These are phyloP conservation scores for Acromyrmex charruanus DNA, from an alignment of 1,140 invertebrate genomes.

Conservation along the genomic window DNA sequence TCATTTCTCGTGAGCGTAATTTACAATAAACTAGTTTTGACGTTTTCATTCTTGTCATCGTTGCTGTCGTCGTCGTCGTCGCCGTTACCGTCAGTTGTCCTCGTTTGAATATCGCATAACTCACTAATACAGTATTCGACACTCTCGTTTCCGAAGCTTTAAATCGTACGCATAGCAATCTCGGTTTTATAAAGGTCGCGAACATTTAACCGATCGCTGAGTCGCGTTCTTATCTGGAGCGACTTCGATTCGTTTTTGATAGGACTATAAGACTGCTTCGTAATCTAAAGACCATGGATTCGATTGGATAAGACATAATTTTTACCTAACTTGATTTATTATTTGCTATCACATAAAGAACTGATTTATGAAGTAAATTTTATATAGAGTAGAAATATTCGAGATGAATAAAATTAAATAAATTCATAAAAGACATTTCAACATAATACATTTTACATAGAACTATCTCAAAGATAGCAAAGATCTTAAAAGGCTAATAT, in stretches of 20 bases:
- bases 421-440: background rate
- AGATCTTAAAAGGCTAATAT: background rate
- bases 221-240: background rate
- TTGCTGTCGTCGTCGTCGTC: background rate
- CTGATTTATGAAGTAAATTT: conserved; percentile 13
- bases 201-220: conserved; percentile 3
- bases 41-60: background rate
- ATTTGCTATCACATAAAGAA: background rate
- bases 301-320: background rate
- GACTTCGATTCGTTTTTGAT: background rate
- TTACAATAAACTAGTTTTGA: conserved; percentile 39
- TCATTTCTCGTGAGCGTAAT: conserved; percentile 5
- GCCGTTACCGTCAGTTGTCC: background rate
- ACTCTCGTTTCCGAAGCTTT: conserved; percentile 24
- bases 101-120: conserved; percentile 16
- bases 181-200: background rate
- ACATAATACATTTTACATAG: background rate
- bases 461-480: background rate
- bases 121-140: conserved; percentile 33
- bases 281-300: conserved; percentile 38
- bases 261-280: conserved; percentile 16
- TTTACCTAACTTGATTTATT: conserved; percentile 4
- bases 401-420: background rate
- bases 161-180: background rate
- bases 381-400: background rate